A percentile compares a stretch with the other conserved stretches of the same genome.
phyloP scores from a whole-genome alignment of 2,113 vertebrate genomes.

The Lamprotornis superbus region DNA sequence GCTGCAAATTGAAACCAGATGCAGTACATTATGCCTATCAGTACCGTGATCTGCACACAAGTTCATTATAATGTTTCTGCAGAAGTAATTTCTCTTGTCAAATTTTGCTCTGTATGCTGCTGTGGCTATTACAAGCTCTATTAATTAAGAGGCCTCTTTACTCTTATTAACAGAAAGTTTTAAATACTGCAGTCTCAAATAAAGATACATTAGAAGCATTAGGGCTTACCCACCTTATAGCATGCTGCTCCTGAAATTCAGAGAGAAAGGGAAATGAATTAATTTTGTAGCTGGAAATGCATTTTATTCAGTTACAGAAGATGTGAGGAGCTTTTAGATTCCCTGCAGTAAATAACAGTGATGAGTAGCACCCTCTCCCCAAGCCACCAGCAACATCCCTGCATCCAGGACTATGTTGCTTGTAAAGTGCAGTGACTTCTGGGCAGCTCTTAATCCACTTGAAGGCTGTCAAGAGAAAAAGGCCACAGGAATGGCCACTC shows the following conservation, averaged over 20 bases:
- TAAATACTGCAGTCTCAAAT: background rate
- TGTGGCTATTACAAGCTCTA: background rate
- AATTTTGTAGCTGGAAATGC: background rate
- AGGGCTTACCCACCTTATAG: background rate
- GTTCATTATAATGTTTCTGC: slow-evolving; percentile 38
- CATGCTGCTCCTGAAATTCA: background rate
- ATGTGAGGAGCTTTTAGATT: background rate
- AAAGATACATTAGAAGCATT: background rate
- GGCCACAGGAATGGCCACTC: background rate
- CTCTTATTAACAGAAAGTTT: slow-evolving; percentile 10
- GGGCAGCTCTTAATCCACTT: background rate
- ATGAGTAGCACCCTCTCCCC: background rate
- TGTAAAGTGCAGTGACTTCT: background rate
- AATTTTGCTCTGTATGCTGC: background rate
- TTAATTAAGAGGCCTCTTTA: slow-evolving; percentile 25
- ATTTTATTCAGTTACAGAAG: background rate
- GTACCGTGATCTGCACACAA: slow-evolving; percentile 20
- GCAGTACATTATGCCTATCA: slow-evolving; percentile 35
- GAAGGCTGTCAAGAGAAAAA: background rate
- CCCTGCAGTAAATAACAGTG: background rate
- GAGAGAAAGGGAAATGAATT: background rate
- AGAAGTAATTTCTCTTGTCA: slow-evolving; percentile 16
- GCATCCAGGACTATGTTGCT: background rate
- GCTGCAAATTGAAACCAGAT: slow-evolving; percentile 53
- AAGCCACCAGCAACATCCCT: background rate